A percentile compares a stretch with the other conserved stretches of the same genome.
Conservation (phyloP, 2,888 invertebrate genomes). For the Agonopterix arenella region DNA sequence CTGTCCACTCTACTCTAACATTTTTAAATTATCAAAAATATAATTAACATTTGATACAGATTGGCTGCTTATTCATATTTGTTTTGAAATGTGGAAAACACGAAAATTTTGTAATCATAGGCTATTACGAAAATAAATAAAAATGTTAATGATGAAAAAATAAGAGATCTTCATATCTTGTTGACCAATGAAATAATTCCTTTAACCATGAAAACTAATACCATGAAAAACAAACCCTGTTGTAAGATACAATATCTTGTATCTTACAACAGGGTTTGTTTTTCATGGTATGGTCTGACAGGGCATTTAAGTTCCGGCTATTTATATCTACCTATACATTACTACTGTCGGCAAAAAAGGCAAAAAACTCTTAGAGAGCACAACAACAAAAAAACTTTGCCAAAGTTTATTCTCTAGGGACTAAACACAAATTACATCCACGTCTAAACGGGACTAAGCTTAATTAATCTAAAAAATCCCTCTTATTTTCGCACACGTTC, state of each 20-base stretch:
- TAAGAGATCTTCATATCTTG: background rate
- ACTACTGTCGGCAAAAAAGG: background rate
- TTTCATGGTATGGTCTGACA: background rate
- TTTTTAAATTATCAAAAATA: too few species aligned
- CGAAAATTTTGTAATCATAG: too few species aligned
- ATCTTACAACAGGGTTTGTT: too few species aligned
- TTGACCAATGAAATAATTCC: too few species aligned
- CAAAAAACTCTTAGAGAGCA: background rate
- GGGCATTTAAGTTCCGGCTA: too few species aligned
- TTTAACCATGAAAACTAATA: too few species aligned
- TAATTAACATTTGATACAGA: too few species aligned
- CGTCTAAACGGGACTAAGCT: constrained; percentile 36
- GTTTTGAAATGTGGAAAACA: too few species aligned
- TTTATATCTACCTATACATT: background rate
- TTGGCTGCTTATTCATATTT: too few species aligned
- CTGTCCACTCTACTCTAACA: too few species aligned
- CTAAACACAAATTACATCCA: constrained; percentile 35
- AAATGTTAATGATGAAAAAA: background rate
- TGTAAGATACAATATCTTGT: background rate
- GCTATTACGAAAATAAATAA: too few species aligned
- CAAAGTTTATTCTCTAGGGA: constrained; percentile 26
- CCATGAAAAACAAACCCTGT: background rate
- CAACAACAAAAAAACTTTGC: constrained; percentile 17
- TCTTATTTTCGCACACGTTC: constrained; percentile 14
- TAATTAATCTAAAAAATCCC: constrained; percentile 49